Base-by-base conservation (phyloP, 1,140 invertebrate species). In the Drosophila albomicans region DNA sequence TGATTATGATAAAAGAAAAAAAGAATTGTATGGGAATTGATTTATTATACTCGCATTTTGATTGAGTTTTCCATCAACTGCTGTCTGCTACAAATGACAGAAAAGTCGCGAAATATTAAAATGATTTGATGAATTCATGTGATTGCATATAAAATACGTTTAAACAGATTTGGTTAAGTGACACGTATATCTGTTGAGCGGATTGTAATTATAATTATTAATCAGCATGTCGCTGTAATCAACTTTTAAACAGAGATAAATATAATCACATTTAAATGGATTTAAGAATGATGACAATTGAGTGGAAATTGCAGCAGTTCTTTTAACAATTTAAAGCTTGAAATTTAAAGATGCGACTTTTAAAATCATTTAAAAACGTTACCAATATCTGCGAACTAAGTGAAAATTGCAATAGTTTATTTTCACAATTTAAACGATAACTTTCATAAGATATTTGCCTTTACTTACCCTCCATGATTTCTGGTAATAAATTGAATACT, bases 1-100 rank as follows among this genome's bases (percentile, higher is more conserved):
- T 49, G 63, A 59, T 73, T 52, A 59, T 32, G n/a, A 63, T 48
- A 28, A 7, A 38, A 45, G 13, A 64, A 48, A 25, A 16, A 16
- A 16, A 16, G 16, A 16, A 16, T 65, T 45, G 30, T 3, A 16
- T 54, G 58, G 2, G 6, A 74, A 73, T 67, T 46, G 56, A 67
- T 61, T 61, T 67, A 16, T 65, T 32, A 65, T 11, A 51, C 20
- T 25, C 20, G 20, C 20, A 25, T 35, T 30, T 48, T 46, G 20
- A 61, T 61, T 61, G 20, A 61, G n/a, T 3, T n/a, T 5, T 8
- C 25, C 13, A 41, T 16, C 10, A 64, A 45, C 28, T 28, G 10
- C 20, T 63, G 59, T 46, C 58, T 11, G 5, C 10, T 20, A 46
- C 5, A 25, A 56, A 10, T 5, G 16, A 56, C 16, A 38, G 1